Evolutionary conservation across 2,888 invertebrate genomes (phyloP), one percentile per base, ranked within the genome.

Genomic region (Drosophila picticornis): DNA sequence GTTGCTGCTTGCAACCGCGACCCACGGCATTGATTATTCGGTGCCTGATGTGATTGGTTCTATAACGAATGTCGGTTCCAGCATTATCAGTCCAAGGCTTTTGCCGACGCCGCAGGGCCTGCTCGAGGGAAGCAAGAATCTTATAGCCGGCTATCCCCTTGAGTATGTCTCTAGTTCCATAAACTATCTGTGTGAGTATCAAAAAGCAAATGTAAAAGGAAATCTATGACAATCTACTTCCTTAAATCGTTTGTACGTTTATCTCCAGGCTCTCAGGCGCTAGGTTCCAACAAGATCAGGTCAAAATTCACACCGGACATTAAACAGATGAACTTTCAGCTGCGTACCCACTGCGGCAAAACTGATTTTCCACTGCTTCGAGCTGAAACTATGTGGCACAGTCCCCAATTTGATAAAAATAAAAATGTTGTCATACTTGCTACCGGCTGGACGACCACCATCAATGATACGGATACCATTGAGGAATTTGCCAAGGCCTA

Each of bases 381-480:
- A 0, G 88, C 93, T 0, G 75, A 91, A 46, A 68, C 82, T 2
- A 89, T 93, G 85, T 93, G 93, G 93, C 57, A 61, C 16, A 91
- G 91, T 64, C 86, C 90, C 0, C 76, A 82, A 36, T 93, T 93
- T 36, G 89, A 93, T 85, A 51, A 67, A 3, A 77, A 43, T 0
- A 93, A 92, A 67, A 87, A 88, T 61, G 91, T 92, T 4, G 91
- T 93, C 10, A 89, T 93, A 22, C 72, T 93, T 60, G 91, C 92
- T 27, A 93, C 93, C 4, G 93, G 93, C 7, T 93, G 93, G 93
- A 90, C 88, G 3, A 93, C 93, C 5, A 91, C 86, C 16, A 81
- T 93, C 9, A 91, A 91, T 72, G 91, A 90, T 4, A 80, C 90
- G 6, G 87, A 90, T 4, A 71, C 84, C 22, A 91, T 93, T 51